phyloP scores from a whole-genome alignment of 2,888 invertebrate genomes.

The Adineta ricciae region DNA sequence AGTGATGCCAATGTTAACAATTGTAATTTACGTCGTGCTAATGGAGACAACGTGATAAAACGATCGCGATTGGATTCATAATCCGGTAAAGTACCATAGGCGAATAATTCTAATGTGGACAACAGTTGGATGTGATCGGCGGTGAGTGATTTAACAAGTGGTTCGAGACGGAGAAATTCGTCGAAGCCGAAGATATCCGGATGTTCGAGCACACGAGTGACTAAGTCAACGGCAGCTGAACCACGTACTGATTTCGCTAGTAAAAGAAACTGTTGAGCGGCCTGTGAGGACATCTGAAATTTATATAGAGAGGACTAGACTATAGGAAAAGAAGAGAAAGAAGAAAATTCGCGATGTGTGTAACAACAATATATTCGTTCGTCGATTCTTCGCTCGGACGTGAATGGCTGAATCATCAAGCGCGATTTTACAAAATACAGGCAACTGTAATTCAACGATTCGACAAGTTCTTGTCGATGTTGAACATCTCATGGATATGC shows the following conservation, averaged over 20 bases:
- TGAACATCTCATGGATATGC: not conserved
- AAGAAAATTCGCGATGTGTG: no score
- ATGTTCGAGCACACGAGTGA: constrained; percentile 80
- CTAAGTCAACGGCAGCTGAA: constrained; percentile 73
- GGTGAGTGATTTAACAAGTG: constrained; percentile 73
- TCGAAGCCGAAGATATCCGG: no score
- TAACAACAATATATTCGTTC: no score
- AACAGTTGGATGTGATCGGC: constrained; percentile 61
- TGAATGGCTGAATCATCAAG: not conserved
- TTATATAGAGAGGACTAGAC: not conserved
- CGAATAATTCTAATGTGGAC: constrained; percentile 72
- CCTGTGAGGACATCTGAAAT: constrained; percentile 21
- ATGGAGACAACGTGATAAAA: not conserved
- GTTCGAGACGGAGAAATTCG: constrained; percentile 45
- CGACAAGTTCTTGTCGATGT: not conserved
- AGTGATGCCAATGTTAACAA: constrained; percentile 25
- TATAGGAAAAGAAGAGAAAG: not conserved
- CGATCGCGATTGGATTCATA: constrained; percentile 56
- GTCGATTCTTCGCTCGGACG: not conserved
- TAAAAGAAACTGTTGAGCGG: constrained; percentile 71
- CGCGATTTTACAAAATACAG: not conserved
- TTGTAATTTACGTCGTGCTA: constrained; percentile 22
- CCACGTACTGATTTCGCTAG: constrained; percentile 79
- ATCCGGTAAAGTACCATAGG: constrained; percentile 83
- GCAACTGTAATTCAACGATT: not conserved